Evolutionary conservation across 2,797 vertebrate genomes (phyloP), one percentile per base, ranked within the genome.

Genomic region (Pachyuromys duprasi): DNA sequence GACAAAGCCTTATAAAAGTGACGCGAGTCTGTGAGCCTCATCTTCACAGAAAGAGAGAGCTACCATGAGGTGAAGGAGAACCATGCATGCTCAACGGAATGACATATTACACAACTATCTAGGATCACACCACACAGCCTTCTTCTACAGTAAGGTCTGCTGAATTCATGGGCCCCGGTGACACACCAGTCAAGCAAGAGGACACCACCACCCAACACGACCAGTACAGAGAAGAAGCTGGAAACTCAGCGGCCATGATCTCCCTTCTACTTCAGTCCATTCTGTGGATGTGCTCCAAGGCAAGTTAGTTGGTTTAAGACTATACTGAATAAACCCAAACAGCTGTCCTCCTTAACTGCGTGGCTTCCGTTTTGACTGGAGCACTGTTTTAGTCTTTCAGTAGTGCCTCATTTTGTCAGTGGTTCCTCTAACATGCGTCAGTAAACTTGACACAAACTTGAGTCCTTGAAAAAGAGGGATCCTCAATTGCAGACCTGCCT

Each of bases 1-100:
- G 42, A 90, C n/a, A 95, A 63, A 95, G 65, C 6, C 70, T 69
- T 76, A 36, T 62, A n/a, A 75, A 86, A 57, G 28, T 45, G n/a
- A 86, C 24, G 45, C 8, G 11, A 74, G 36, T 80, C 12, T 75
- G n/a, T 31, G 55, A 86, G 74, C 31, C 28, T 5, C 4, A 4
- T 65, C n/a, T 86, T 78, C 33, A 86, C 24, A 36, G 17, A 79
- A 45, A 81, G 62, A 65, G 55, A 79, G 57, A 72, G 31, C 24
- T 4, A 65, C 15, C 20, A 57, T 22, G 20, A 12, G n/a, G 20
- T 28, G 49, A 70, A n/a, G 18, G 67, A 57, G 63, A 42, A 94
- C 69, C 53, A 26, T 36, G 22, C 49, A 22, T 13, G 24, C 8
- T 63, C 86, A 74, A 3, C 7, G 7, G 33, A 89, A 69, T 28